Base-by-base conservation (phyloP, 1,140 invertebrate genomes). In the Trissolcus basalis region DNA sequence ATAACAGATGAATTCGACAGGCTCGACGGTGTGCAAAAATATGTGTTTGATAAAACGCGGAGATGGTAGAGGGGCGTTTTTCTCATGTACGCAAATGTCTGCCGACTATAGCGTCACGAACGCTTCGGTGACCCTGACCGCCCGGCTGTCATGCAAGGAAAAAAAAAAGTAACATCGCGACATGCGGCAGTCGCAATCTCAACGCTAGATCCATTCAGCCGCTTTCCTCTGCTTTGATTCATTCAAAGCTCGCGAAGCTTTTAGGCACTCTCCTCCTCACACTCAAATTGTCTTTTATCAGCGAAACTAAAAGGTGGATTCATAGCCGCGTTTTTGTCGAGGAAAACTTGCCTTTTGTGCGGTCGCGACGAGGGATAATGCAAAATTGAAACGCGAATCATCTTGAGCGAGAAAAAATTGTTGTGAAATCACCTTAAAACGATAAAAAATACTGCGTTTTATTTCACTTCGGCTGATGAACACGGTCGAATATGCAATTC, bases 191-290 rank as follows among this genome's bases (percentile, higher is more conserved):
- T 65, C 56, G 49, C 19, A 61, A 67, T 67, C 71, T 55, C 71
- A 61, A 67, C 55, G 71, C 13, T 61, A 74, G 71, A 74, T 74
- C 51, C 71, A 68, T 74, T 74, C 71, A 74, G 61, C 61, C 70
- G 61, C 48, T 36, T 11, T 27, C 6, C 6, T 6, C 19, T 27
- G 6, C 19, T 27, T 27, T 27, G 19, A 27, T 27, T 27, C 19
- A 27, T 27, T 27, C 19, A 27, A 27, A 27, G 19, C 10, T 13
- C 12, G 2, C 11, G 2, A 44, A 3, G n/a, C 49, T 12, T 51
- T 51, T 51, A 35, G 49, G 49, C 49, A 51, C 27, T 51, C 35
- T 35, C 35, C 35, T 35, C 35, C 11, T 13, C n/a, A 12, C 12
- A n/a, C 19, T 27, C 19, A 27, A 27, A 27, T 27, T 6, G 6